Evolutionary conservation across 2,797 vertebrate genomes (phyloP).

Genomic region (Carapus acus): DNA sequence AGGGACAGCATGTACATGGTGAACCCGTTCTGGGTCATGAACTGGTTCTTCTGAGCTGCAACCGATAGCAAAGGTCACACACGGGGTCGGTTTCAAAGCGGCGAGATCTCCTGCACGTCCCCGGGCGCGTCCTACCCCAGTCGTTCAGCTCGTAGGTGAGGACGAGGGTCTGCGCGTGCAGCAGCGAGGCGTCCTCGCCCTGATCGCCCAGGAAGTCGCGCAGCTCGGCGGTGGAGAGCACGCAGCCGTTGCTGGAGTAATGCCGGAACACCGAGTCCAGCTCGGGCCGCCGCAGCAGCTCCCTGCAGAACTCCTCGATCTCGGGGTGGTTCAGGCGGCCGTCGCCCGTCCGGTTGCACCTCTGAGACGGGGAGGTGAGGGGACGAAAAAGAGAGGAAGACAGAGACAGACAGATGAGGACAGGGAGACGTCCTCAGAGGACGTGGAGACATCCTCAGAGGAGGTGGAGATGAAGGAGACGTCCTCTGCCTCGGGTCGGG

Average conservation of each 20-base stretch:
- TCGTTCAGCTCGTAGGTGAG: constrained; percentile 82
- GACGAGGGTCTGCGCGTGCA: constrained; percentile 74
- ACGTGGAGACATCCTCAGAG: too few relatives aligned
- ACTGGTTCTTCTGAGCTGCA: constrained; percentile 72
- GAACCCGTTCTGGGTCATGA: constrained; percentile 93
- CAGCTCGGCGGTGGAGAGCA: constrained; percentile 83
- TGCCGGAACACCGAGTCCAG: constrained; percentile 82
- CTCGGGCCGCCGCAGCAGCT: constrained; percentile 86
- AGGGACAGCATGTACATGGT: constrained; percentile 90
- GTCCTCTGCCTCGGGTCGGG: too few relatives aligned
- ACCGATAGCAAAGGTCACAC: neutral
- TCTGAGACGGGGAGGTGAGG: constrained; percentile 63
- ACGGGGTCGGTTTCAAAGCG: too few relatives aligned
- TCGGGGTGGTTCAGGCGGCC: constrained; percentile 83
- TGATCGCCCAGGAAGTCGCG: constrained; percentile 89
- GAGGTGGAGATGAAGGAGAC: too few relatives aligned
- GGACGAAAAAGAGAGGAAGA: constrained; percentile 2
- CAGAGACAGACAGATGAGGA: neutral
- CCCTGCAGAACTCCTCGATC: constrained; percentile 89
- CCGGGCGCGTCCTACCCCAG: constrained; percentile 82
- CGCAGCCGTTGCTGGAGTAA: constrained; percentile 83
- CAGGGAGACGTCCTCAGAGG: too few relatives aligned
- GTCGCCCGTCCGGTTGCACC: constrained; percentile 82
- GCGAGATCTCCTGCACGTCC: too few relatives aligned
- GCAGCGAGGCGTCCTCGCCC: constrained; percentile 79